These are phyloP conservation scores for Trichonephila inaurata DNA, from an alignment of 1,140 invertebrate species.

Conservation along the genomic window DNA sequence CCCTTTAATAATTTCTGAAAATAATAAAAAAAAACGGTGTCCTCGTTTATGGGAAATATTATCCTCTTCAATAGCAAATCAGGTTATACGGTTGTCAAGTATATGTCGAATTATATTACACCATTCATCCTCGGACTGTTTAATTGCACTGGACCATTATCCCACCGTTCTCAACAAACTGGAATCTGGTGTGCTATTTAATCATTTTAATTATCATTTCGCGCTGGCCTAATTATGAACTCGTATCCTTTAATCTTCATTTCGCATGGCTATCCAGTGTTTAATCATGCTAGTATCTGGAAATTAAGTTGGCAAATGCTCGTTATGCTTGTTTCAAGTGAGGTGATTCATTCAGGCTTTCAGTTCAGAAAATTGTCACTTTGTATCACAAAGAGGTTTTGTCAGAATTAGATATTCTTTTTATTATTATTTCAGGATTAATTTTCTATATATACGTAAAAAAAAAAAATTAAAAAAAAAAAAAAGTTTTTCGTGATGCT, in stretches of 20 bases:
- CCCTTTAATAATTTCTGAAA: background rate
- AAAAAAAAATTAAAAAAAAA: no score
- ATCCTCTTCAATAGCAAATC: background rate
- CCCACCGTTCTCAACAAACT: slow-evolving; percentile 5
- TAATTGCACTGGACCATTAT: background rate
- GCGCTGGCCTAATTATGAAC: slow-evolving; percentile 23
- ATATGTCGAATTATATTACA: background rate
- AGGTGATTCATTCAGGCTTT: no score
- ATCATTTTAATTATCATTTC: slow-evolving; percentile 28
- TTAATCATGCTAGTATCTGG: background rate
- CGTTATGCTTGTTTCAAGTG: no score
- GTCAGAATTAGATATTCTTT: no score
- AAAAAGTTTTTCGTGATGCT: no score
- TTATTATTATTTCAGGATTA: no score
- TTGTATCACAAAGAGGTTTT: no score
- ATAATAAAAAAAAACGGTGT: background rate
- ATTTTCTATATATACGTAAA: no score
- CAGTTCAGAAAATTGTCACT: no score
- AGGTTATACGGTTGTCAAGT: background rate
- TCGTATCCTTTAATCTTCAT: background rate
- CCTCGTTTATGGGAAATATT: background rate
- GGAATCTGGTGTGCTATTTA: slow-evolving; percentile 9
- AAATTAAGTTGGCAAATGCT: no score
- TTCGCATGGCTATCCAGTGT: background rate
- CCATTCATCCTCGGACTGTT: background rate